phyloP scores from a whole-genome alignment of 2,113 vertebrate genomes.

The Gallinago jamesoni region DNA sequence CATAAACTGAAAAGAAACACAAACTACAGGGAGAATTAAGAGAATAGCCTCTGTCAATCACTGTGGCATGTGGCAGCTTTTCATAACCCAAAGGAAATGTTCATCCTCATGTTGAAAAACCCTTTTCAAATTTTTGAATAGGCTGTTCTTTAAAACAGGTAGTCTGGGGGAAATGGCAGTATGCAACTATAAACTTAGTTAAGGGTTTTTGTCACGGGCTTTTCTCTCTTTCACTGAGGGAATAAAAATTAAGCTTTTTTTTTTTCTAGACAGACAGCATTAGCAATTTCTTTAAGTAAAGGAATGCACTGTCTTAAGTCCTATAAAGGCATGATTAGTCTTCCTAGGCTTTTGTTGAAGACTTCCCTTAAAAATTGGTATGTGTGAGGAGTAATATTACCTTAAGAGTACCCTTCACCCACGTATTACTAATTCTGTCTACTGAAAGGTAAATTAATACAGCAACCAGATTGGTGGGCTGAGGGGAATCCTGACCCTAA shows the following conservation, averaged over 20 bases:
- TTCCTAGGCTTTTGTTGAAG: background rate
- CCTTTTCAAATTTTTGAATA: background rate
- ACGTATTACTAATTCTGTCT: background rate
- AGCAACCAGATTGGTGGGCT: background rate
- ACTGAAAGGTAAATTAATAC: background rate
- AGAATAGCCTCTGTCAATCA: slow-evolving; percentile 9
- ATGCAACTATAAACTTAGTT: background rate
- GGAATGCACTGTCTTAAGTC: background rate
- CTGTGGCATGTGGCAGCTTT: background rate
- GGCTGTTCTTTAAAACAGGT: background rate
- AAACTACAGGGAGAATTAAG: background rate
- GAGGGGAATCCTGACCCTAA: background rate
- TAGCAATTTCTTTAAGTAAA: background rate
- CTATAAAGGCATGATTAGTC: background rate
- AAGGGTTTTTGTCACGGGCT: background rate
- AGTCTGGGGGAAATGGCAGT: background rate
- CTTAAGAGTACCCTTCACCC: background rate
- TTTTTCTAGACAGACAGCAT: background rate
- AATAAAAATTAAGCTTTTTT: background rate
- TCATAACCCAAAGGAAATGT: slow-evolving; percentile 3
- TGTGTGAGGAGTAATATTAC: background rate
- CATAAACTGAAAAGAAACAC: background rate
- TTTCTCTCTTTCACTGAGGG: background rate
- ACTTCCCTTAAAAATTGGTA: background rate
- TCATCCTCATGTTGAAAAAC: background rate